phyloP scores from a whole-genome alignment of 2,888 invertebrate species.

The Agapetus fuscipes region DNA sequence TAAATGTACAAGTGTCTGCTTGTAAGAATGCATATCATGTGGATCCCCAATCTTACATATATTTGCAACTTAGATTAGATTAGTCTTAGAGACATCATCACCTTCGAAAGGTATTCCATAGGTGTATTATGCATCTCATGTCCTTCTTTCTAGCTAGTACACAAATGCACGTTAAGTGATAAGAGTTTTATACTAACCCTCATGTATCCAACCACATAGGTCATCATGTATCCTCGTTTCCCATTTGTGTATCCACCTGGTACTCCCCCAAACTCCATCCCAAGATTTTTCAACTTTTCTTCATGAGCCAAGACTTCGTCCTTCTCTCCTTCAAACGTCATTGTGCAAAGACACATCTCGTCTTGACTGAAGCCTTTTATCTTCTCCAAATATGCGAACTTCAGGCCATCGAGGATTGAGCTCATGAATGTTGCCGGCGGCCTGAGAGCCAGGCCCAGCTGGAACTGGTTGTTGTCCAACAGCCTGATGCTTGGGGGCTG shows the following conservation, averaged over 20 bases:
- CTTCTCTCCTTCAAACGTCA: constrained; percentile 79
- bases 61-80: too few relatives aligned
- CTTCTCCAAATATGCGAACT: constrained; percentile 77
- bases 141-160: too few relatives aligned
- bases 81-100: too few relatives aligned
- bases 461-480: constrained; percentile 97
- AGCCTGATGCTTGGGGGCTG: constrained; percentile 93
- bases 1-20: too few relatives aligned
- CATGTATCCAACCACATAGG: constrained; percentile 96
- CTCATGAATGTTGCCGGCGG: constrained; percentile 51
- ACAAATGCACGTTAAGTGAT: too few relatives aligned
- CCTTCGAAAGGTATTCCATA: too few relatives aligned
- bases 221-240: constrained; percentile 88
- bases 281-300: constrained; percentile 68
- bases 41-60: too few relatives aligned
- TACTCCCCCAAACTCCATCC: constrained; percentile 66
- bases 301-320: constrained; percentile 69
- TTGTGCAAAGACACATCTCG: constrained; percentile 81
- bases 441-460: constrained; percentile 76
- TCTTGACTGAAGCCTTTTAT: constrained; percentile 76
- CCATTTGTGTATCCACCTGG: constrained; percentile 91
- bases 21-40: too few relatives aligned
- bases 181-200: too few relatives aligned
- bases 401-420: constrained; percentile 65
- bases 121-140: too few relatives aligned